phyloP scores from a whole-genome alignment of 2,113 vertebrate species.

The Strix aluco region DNA sequence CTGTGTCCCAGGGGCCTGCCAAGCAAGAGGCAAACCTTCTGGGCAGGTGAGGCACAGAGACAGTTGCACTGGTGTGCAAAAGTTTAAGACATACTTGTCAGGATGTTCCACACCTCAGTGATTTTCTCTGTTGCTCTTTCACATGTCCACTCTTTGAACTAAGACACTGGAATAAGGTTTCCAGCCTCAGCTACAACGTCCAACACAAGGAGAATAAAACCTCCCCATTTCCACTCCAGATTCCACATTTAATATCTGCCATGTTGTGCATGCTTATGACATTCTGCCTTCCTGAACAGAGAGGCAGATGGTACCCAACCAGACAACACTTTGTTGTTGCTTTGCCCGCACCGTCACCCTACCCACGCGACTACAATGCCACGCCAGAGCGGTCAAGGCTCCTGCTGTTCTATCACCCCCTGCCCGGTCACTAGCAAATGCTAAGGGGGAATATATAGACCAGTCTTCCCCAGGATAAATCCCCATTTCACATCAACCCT shows the following conservation, averaged over 20 bases:
- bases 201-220: not conserved
- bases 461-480: not conserved
- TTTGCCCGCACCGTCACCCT: not conserved
- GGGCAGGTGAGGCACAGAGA: not conserved
- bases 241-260: not conserved
- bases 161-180: not conserved
- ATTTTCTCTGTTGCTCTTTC: not conserved
- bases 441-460: not conserved
- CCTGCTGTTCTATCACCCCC: not conserved
- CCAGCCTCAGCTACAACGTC: not conserved
- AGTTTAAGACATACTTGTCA: not conserved
- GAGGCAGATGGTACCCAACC: not conserved
- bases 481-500: not conserved
- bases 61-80: not conserved
- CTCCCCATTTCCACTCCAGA: not conserved
- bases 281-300: not conserved
- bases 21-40: not conserved
- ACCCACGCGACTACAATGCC: fast-evolving
- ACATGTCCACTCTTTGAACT: not conserved
- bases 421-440: not conserved
- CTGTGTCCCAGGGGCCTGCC: not conserved
- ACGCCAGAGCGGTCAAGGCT: not conserved
- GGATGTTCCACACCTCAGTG: not conserved
- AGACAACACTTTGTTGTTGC: not conserved
- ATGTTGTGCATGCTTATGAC: too few species aligned